Evolutionary conservation across 2,797 vertebrate genomes (phyloP), one percentile per base, ranked within the genome.

Genomic region (Xyrichtys novacula): DNA sequence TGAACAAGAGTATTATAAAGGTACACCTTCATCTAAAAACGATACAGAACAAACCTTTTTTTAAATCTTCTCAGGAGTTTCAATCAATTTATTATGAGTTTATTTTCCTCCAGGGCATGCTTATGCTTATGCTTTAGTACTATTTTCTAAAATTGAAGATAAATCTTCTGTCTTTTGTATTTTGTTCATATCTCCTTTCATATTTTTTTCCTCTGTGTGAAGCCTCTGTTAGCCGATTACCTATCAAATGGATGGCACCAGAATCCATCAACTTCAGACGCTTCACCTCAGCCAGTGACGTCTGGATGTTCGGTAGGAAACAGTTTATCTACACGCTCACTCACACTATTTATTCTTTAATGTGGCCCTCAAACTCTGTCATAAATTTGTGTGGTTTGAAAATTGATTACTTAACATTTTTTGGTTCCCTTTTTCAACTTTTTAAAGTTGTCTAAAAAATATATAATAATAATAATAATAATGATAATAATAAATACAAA

Each of bases 181-280:
- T 61, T n/a, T 43, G 4, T 57, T 6, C 2, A 7, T 15, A 28
- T 39, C 17, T 48, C 20, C 20, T 39, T 0, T 6, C 6, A 23
- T 19, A 0, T 20, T 54, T 11, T 8, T 49, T 1, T 23, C 10
- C 25, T 49, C 22, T 29, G 0, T 48, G 5, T 65, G 2, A 89
- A 98, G 97, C 97, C 0, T 96, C 97, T 0, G 28, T 98, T 44
- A 94, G 91, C 12, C 94, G 97, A 23, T 91, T 99, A 0, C 97
- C 97, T 1, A 99, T 99, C 90, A 99, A 98, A 81, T 99, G 97
- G 97, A 99, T 99, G 97, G 95, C 97, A 0, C 97, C 97, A 0
- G 97, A 99, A 78, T 99, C 97, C n/a, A 98, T 99, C 87, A 99
- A 98, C 88, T 99, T 98, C 91, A 93, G 97, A 5, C 95, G 97